Percentiles rank a stretch among this genome's conserved stretches.
Conservation (phyloP, 2,888 invertebrate genomes). For the Epiblema foenella region DNA sequence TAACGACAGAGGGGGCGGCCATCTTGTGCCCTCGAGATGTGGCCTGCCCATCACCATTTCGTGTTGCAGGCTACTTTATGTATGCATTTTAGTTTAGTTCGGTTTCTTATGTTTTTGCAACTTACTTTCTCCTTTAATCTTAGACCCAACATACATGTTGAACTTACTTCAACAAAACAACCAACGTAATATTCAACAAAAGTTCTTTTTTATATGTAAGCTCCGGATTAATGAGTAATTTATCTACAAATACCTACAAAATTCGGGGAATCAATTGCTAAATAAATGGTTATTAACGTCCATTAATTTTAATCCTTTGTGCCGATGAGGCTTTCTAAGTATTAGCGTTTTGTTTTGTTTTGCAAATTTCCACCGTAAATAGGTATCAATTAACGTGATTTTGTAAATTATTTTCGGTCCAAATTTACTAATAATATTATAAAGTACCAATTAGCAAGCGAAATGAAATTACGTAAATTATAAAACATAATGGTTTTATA, state of each 20-base stretch:
- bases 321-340: constrained; percentile 1
- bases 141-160: no score
- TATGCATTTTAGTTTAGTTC: no score
- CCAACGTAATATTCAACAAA: no score
- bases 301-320: constrained; percentile 23
- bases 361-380: background rate
- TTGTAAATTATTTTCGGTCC: background rate
- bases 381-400: constrained; percentile 12
- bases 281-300: constrained; percentile 15
- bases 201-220: no score
- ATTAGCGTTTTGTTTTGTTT: constrained; percentile 16
- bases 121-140: no score
- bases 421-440: constrained; percentile 10
- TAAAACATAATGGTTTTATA: background rate
- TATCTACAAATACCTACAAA: background rate
- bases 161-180: no score
- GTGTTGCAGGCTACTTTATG: no score
- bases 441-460: constrained; percentile 4
- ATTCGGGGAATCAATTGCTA: background rate
- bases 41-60: no score
- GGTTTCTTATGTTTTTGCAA: no score
- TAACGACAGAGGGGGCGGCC: no score
- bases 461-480: background rate
- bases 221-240: background rate
- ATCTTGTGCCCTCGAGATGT: no score